Evolutionary conservation across 2,113 vertebrate genomes (phyloP).

Genomic region (Gambusia holbrooki): DNA sequence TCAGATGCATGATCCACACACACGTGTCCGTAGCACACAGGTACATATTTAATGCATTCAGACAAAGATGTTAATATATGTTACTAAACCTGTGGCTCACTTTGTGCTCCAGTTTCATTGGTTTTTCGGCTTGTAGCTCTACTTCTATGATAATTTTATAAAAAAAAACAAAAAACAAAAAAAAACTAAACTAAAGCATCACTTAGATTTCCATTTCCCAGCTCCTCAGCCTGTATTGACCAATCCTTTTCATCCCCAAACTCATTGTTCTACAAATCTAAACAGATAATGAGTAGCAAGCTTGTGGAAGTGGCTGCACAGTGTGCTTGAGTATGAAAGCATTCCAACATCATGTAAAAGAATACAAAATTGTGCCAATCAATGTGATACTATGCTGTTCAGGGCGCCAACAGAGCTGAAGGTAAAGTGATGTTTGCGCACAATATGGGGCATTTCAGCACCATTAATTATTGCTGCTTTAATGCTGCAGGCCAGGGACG

Average conservation of each 20-base stretch:
- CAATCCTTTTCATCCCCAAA: constrained; percentile 54
- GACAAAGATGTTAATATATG: too few species aligned
- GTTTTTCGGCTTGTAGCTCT: constrained; percentile 11
- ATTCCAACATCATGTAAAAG: constrained; percentile 5
- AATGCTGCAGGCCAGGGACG: too few species aligned
- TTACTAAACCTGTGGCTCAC: constrained; percentile 19
- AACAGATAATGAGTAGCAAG: constrained; percentile 53
- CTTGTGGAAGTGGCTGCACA: constrained; percentile 35
- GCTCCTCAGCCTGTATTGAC: constrained; percentile 62
- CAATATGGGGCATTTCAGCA: too few species aligned
- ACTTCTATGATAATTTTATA: constrained; percentile 46
- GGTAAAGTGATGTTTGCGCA: not conserved
- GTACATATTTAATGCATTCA: constrained; percentile 8
- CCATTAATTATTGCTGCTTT: too few species aligned
- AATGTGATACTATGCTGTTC: not conserved
- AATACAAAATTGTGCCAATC: constrained; percentile 7
- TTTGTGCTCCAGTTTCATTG: constrained; percentile 41
- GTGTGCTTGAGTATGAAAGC: constrained; percentile 16
- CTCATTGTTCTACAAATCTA: constrained; percentile 32
- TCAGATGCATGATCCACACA: constrained; percentile 5
- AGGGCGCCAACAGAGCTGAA: not conserved
- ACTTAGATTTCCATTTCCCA: constrained; percentile 60
- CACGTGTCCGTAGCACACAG: not conserved
- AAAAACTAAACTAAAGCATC: constrained; percentile 33
- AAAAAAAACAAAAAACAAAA: not conserved